phyloP scores from a whole-genome alignment of 2,888 invertebrate species.

The Lasioglossum malachurum region DNA sequence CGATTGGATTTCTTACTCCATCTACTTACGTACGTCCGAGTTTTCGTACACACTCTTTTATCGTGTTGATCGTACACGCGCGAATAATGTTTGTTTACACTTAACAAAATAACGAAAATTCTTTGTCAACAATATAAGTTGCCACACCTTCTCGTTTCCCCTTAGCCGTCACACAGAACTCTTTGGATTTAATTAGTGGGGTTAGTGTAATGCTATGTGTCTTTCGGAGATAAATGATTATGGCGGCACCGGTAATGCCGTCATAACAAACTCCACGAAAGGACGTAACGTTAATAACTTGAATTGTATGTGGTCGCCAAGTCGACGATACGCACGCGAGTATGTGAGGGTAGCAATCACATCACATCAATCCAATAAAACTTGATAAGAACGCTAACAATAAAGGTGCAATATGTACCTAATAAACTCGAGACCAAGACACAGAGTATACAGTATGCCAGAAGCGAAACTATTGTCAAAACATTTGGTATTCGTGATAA shows the following conservation, averaged over 20 bases:
- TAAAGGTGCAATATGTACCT: slow-evolving; percentile 1
- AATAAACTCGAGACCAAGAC: neutral
- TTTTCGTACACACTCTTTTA: neutral
- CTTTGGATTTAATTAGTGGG: neutral
- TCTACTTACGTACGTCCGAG: neutral
- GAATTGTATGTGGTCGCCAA: neutral
- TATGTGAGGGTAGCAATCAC: neutral
- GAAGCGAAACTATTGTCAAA: neutral
- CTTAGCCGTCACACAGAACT: neutral
- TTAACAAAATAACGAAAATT: neutral
- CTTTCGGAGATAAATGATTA: slow-evolving; percentile 21
- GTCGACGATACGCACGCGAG: neutral
- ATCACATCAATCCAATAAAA: neutral
- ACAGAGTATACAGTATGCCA: neutral
- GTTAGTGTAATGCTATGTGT: neutral
- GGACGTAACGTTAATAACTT: neutral
- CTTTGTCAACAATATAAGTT: neutral
- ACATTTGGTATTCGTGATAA: neutral
- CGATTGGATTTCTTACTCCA: neutral
- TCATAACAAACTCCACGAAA: slow-evolving; percentile 10
- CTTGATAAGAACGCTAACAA: neutral
- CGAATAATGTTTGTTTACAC: neutral
- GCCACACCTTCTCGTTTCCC: neutral
- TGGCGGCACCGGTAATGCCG: slow-evolving; percentile 39
- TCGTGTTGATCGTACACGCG: neutral